Conservation (phyloP, 2,113 vertebrate species). For the Sporophila hypoxantha region DNA sequence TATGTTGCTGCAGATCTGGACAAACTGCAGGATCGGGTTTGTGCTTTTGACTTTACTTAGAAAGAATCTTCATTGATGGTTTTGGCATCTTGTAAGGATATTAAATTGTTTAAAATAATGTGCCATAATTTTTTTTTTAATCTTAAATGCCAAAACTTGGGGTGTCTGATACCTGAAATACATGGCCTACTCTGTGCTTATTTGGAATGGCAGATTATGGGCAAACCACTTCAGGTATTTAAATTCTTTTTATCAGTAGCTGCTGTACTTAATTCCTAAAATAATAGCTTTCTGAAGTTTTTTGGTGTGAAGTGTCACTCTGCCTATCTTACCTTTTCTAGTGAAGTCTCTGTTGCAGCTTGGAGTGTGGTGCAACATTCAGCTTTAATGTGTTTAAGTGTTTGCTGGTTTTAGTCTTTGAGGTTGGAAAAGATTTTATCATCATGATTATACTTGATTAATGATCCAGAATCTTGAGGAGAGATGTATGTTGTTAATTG, state of each 20-base stretch:
- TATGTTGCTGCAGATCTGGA: constrained; percentile 83
- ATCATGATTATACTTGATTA: background rate
- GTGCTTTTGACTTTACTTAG: background rate
- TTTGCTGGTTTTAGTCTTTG: background rate
- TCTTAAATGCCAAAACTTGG: background rate
- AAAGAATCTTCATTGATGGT: background rate
- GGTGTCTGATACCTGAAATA: background rate
- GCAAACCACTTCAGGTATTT: background rate
- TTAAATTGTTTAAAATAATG: background rate
- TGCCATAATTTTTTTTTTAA: background rate
- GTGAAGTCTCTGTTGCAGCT: background rate
- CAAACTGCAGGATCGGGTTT: constrained; percentile 83
- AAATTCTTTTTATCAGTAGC: background rate
- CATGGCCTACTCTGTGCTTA: background rate
- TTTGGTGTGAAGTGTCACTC: background rate
- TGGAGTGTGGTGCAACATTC: background rate
- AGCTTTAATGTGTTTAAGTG: background rate
- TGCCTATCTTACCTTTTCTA: background rate
- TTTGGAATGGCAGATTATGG: background rate
- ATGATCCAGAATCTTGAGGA: background rate
- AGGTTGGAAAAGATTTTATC: background rate
- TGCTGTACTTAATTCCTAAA: background rate
- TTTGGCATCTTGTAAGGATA: background rate
- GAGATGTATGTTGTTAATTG: background rate
- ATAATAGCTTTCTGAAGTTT: background rate